These are phyloP conservation scores for Drosophila pseudoananassae DNA, from an alignment of 1,140 invertebrate genomes.

Conservation along the genomic window DNA sequence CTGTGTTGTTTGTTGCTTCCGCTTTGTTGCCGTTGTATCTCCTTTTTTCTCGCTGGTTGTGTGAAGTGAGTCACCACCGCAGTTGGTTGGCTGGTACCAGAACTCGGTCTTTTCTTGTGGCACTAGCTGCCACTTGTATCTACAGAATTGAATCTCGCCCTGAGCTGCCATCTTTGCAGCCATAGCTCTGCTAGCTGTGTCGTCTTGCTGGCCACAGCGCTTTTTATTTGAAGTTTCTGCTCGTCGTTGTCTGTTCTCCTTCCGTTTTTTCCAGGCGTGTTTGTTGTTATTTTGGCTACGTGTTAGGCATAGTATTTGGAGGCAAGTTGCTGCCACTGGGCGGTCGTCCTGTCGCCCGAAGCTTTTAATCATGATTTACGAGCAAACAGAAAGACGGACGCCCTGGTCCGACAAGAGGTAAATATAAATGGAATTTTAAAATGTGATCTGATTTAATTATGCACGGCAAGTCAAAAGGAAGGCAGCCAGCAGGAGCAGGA, in stretches of 20 bases:
- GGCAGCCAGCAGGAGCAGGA: conserved; percentile 11
- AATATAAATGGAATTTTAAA: conserved; percentile 84
- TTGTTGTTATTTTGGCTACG: conserved; percentile 39
- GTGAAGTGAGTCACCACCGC: conserved; percentile 74
- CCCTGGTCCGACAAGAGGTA: conserved; percentile 69
- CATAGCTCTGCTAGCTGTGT: conserved; percentile 44
- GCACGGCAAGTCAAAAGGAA: conserved; percentile 53
- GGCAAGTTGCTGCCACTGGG: conserved; percentile 10
- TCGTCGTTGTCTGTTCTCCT: conserved; percentile 17
- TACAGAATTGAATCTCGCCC: conserved; percentile 77
- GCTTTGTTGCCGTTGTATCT: conserved; percentile 29
- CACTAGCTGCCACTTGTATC: conserved; percentile 69
- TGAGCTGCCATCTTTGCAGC: conserved; percentile 51
- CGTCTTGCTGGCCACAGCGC: conserved; percentile 66
- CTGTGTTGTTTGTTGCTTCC: conserved; percentile 53
- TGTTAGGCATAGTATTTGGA: conserved; percentile 70
- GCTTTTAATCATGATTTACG: conserved; percentile 84
- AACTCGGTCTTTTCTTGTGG: conserved; percentile 47
- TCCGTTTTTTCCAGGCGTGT: conserved; percentile 10
- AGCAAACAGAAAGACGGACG: conserved; percentile 49
- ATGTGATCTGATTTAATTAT: conserved; percentile 84
- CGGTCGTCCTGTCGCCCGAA: conserved; percentile 65
- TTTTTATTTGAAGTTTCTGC: conserved; percentile 71
- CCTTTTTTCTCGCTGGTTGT: conserved; percentile 30
- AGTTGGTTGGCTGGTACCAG: conserved; percentile 30